Base-by-base conservation (phyloP, 1,140 invertebrate genomes). In the Megathymus violae region DNA sequence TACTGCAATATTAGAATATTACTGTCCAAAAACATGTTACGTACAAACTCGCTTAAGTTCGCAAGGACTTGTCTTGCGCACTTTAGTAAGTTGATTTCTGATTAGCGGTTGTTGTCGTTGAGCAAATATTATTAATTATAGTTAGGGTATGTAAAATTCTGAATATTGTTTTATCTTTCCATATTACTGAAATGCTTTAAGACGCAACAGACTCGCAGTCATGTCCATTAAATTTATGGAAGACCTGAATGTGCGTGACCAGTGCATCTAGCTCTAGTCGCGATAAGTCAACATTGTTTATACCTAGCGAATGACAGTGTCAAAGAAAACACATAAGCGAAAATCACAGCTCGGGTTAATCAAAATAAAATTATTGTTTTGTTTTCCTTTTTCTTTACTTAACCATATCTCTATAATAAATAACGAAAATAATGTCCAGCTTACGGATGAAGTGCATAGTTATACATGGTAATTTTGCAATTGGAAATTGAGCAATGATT, bases 301-400 rank as follows among this genome's bases (percentile, higher is more conserved):
- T 43, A 17, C 47, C 11, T 52, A 40, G 58, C 60, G 61, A 69
- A 69, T 71, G 71, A 69, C 71, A 80, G 69, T 75, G 69, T 74
- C 71, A 64, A 80, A 73, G 82, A 74, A 82, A 63, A 81, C 80
- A 89, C 75, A 84, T 89, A 85, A 82, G 79, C 83, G 88, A 88
- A 87, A 91, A 91, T 91, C 88, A 91, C 88, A 91, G 88, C 88
- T 91, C 85, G 82, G 82, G 82, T 89, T 91, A 83, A 85, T 87
- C 82, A 88, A 89, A 84, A 86, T 87, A 85, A 72, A 80, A 85
- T 80, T 79, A 84, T 76, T 68, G 78, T 84, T 87, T 85, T 80
- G 76, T 88, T 82, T 88, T 77, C n/a, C n/a, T 77, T 67, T 71
- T 80, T 78, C 79, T 78, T 74, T 56, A 67, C 85, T 88, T 88